Evolutionary conservation across 1,140 invertebrate genomes (phyloP).

Genomic region (Alviniconcha marisindica): DNA sequence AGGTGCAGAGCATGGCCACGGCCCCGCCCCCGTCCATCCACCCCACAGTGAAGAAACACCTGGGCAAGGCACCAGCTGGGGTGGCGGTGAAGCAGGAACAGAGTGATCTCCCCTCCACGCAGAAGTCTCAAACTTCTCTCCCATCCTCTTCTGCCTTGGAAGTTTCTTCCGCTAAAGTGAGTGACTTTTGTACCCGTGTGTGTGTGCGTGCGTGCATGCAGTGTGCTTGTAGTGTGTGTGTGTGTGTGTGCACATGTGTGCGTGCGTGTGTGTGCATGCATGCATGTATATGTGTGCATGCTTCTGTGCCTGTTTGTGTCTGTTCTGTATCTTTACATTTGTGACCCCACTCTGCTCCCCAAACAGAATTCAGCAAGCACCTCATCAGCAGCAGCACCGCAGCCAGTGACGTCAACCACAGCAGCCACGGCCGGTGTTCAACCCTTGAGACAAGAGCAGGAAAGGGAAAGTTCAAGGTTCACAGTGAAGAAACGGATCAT

Average conservation of each 20-base stretch:
- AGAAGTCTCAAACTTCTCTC: background rate
- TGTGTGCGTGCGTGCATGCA: too few relatives aligned
- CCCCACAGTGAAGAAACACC: conserved; percentile 71
- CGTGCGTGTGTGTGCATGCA: too few relatives aligned
- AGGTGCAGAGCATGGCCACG: background rate
- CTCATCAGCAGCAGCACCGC: too few relatives aligned
- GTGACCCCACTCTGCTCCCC: background rate
- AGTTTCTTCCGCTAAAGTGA: background rate
- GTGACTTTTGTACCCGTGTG: too few relatives aligned
- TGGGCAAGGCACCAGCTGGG: conserved; percentile 65
- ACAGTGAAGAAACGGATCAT: conserved; percentile 78
- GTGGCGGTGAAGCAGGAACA: conserved; percentile 2
- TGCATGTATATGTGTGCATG: too few relatives aligned
- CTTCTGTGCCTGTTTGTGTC: too few relatives aligned
- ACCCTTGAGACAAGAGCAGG: background rate
- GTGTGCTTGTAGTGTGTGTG: too few relatives aligned
- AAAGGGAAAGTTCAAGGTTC: conserved; percentile 60
- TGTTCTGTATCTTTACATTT: too few relatives aligned
- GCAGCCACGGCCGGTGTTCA: background rate
- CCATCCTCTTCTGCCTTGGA: background rate
- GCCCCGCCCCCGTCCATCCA: conserved; percentile 58
- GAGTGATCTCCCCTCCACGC: background rate
- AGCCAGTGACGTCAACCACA: background rate
- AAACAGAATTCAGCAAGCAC: too few relatives aligned
- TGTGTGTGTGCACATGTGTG: too few relatives aligned